Conservation (phyloP, 2,113 vertebrate genomes). For the Marmota flaviventris region DNA sequence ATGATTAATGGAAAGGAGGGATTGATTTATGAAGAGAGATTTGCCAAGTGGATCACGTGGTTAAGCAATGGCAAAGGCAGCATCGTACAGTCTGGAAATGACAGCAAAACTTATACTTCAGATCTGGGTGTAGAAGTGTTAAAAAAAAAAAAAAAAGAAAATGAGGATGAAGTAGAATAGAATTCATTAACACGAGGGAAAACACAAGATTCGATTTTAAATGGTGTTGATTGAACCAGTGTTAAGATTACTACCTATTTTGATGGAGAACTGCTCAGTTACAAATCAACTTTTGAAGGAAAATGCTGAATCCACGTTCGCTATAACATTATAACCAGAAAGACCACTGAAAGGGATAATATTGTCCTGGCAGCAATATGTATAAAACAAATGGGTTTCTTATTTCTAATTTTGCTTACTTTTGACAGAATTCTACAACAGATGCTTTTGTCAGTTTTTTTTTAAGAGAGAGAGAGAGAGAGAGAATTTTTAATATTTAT, state of each 20-base stretch:
- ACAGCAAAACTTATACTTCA: not conserved
- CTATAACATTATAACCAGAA: not conserved
- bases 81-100: not conserved
- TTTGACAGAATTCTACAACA: constrained; percentile 48
- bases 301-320: not conserved
- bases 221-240: not conserved
- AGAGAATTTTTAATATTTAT: too few species aligned
- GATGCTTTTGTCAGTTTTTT: constrained; percentile 50
- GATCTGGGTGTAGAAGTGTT: not conserved
- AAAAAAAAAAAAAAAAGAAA: not conserved
- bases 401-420: constrained; percentile 31
- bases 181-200: not conserved
- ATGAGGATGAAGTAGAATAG: not conserved
- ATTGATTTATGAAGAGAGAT: constrained; percentile 65
- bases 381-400: not conserved
- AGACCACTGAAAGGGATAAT: not conserved
- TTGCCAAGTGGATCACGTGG: not conserved
- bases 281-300: not conserved
- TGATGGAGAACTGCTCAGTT: not conserved
- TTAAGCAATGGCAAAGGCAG: constrained; percentile 3
- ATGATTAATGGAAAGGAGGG: constrained; percentile 67
- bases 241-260: not conserved
- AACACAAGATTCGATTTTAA: constrained; percentile 34
- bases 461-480: too few species aligned
- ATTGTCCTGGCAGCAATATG: not conserved